Evolutionary conservation across 2,797 vertebrate species (phyloP).

Genomic region (Leuciscus waleckii): DNA sequence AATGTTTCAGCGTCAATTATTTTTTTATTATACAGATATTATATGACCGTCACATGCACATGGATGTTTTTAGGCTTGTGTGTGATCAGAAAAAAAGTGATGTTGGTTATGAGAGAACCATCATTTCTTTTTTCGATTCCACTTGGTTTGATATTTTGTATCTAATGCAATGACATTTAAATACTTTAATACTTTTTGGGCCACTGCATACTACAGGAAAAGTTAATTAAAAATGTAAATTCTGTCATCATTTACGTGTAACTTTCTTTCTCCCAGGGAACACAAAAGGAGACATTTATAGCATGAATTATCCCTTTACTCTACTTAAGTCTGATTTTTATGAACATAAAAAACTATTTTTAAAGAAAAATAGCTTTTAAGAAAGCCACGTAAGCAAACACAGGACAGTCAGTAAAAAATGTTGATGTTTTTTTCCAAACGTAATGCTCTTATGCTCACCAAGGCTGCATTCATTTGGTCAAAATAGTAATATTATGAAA

Average conservation of each 20-base stretch:
- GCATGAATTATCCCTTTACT: not conserved
- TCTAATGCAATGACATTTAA: not conserved
- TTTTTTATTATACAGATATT: not conserved
- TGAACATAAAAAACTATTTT: not conserved
- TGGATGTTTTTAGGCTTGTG: not conserved
- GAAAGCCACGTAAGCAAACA: not conserved
- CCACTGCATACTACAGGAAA: not conserved
- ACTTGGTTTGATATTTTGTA: not conserved
- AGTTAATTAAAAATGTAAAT: not conserved
- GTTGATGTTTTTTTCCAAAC: too few species aligned
- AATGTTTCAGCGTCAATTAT: not conserved
- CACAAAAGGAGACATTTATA: not conserved
- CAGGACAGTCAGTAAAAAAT: too few species aligned
- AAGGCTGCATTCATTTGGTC: not conserved
- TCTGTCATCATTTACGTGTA: too few species aligned
- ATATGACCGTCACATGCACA: not conserved
- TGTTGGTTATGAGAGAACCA: not conserved
- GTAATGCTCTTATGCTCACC: not conserved
- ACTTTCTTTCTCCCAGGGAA: not conserved
- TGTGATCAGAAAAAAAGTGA: not conserved
- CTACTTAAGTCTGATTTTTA: not conserved
- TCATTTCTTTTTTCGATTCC: not conserved
- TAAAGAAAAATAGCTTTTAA: not conserved
- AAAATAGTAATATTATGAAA: not conserved
- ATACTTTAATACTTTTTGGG: not conserved